Evolutionary conservation across 2,888 invertebrate species (phyloP).

Genomic region (Stenotaenia linearis): DNA sequence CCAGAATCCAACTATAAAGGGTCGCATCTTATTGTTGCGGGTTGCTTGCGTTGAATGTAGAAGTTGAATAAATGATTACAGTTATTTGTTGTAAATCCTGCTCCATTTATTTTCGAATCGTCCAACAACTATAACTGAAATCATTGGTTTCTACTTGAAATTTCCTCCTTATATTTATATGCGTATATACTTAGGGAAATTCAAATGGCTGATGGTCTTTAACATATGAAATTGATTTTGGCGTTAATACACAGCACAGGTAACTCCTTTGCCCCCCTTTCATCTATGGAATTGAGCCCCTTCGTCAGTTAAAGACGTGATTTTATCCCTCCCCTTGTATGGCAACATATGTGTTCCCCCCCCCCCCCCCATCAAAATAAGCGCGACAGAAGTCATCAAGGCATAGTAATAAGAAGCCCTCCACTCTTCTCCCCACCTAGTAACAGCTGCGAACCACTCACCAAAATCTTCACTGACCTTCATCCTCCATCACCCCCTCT

Average conservation of each 20-base stretch:
- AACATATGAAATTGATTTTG: slow-evolving; percentile 8
- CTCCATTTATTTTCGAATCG: no score
- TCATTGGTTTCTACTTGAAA: no score
- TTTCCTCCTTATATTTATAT: no score
- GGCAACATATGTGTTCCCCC: neutral
- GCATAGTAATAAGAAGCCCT: slow-evolving; percentile 30
- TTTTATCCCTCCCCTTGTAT: neutral
- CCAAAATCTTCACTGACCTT: slow-evolving; percentile 12
- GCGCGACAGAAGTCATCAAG: slow-evolving; percentile 31
- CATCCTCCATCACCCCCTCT: slow-evolving; percentile 12
- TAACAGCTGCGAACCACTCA: slow-evolving; percentile 27
- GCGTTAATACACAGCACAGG: neutral
- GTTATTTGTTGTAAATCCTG: no score
- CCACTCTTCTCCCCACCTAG: neutral
- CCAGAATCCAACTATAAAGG: no score
- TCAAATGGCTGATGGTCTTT: slow-evolving; percentile 4
- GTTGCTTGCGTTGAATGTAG: no score
- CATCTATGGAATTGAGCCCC: neutral
- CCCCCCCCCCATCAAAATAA: slow-evolving; percentile 29
- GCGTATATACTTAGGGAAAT: neutral
- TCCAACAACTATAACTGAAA: no score
- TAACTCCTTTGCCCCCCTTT: neutral
- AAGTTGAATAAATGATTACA: no score
- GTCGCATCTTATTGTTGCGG: no score
- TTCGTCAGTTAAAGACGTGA: neutral